Evolutionary conservation across 2,113 vertebrate species (phyloP).

Genomic region (Brachypodius melanocephalos): DNA sequence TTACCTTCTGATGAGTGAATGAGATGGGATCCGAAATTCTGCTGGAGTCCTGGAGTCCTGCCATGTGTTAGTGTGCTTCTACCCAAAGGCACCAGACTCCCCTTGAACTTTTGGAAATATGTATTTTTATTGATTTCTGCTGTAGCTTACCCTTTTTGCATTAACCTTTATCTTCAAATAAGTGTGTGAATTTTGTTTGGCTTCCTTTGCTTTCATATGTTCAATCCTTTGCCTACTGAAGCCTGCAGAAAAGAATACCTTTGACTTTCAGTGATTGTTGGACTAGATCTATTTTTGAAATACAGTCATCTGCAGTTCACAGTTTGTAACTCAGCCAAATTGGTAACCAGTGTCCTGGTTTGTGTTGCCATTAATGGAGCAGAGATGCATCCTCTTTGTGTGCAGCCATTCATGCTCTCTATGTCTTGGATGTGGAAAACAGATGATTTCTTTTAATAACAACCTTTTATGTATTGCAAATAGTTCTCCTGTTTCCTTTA

Average conservation of each 20-base stretch:
- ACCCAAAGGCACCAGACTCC: not conserved
- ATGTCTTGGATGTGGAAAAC: not conserved
- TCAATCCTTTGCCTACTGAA: not conserved
- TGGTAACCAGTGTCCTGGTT: not conserved
- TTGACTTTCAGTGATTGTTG: not conserved
- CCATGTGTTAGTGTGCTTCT: accelerated
- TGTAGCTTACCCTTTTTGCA: not conserved
- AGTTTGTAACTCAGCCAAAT: not conserved
- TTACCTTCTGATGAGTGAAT: not conserved
- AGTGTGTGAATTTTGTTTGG: not conserved
- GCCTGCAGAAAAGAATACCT: not conserved
- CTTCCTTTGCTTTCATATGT: not conserved
- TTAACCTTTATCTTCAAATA: not conserved
- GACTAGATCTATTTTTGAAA: not conserved
- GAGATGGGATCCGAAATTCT: not conserved
- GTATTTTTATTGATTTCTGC: not conserved
- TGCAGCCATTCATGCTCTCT: not conserved
- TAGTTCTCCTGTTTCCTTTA: not conserved
- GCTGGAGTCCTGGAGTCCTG: not conserved
- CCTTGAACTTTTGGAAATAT: not conserved
- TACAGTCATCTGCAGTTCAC: not conserved
- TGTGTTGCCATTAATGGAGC: not conserved
- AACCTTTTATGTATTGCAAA: not conserved
- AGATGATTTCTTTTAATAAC: not conserved
- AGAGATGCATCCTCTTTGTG: not conserved